Evolutionary conservation across 1,140 invertebrate species (phyloP).

Genomic region (Trachelipus rathkii): DNA sequence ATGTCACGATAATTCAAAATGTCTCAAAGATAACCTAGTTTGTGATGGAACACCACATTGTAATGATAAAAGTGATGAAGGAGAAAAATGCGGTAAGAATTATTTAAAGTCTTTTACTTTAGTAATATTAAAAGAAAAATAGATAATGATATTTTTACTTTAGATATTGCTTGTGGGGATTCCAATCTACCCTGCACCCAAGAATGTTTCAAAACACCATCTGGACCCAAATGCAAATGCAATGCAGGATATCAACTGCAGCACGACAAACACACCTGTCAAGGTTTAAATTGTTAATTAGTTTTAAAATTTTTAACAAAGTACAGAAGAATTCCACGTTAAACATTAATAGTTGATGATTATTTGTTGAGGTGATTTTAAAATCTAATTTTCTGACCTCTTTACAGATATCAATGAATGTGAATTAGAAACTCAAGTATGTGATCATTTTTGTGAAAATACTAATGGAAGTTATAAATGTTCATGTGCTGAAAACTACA

Average conservation of each 20-base stretch:
- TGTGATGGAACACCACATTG: constrained; percentile 68
- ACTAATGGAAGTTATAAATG: background rate
- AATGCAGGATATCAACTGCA: background rate
- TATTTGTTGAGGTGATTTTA: too few relatives aligned
- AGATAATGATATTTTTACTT: too few relatives aligned
- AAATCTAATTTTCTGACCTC: background rate
- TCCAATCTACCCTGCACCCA: background rate
- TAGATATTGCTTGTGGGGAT: background rate
- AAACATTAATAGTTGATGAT: background rate
- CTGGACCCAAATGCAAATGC: background rate
- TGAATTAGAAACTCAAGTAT: background rate
- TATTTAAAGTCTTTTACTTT: background rate
- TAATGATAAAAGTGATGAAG: constrained; percentile 73
- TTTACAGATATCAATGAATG: background rate
- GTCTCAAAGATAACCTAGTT: constrained; percentile 61
- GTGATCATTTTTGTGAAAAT: background rate
- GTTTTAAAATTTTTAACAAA: background rate
- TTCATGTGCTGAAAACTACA: background rate
- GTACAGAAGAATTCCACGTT: background rate
- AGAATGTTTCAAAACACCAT: background rate
- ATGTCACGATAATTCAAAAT: constrained; percentile 64
- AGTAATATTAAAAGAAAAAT: background rate
- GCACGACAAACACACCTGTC: background rate
- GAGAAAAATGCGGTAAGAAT: constrained; percentile 62
- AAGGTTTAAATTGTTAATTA: background rate